A percentile compares a stretch with the other conserved stretches of the same genome.
Evolutionary conservation across 2,888 invertebrate species (phyloP).

Genomic region (Acanthosepion esculentum): DNA sequence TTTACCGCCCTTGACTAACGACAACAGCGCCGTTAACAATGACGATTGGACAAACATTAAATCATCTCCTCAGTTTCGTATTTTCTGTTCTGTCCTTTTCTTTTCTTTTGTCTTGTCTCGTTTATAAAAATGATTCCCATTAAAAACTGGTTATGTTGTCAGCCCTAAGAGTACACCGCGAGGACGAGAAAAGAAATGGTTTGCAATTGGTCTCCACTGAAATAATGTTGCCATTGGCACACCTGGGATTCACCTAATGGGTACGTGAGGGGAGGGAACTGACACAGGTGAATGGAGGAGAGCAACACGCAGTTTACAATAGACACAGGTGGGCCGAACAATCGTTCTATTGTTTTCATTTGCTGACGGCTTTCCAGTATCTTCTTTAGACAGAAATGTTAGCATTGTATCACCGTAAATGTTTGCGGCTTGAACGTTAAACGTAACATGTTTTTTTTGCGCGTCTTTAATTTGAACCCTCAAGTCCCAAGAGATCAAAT

Average conservation of each 20-base stretch:
- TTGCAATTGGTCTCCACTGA: not conserved
- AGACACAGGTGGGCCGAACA: not conserved
- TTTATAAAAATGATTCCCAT: not conserved
- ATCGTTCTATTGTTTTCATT: slow-evolving; percentile 8
- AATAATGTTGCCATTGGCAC: not conserved
- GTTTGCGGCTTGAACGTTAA: too few relatives aligned
- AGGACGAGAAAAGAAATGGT: not conserved
- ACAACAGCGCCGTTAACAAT: too few relatives aligned
- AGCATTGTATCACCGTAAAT: too few relatives aligned
- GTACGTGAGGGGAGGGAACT: not conserved
- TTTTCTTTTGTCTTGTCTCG: not conserved
- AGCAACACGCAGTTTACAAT: not conserved
- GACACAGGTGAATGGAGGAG: not conserved
- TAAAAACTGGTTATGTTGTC: not conserved
- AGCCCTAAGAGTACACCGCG: not conserved
- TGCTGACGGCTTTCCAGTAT: not conserved
- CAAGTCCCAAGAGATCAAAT: too few relatives aligned
- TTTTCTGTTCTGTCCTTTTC: not conserved
- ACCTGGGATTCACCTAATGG: slow-evolving; percentile 17
- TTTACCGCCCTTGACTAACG: too few relatives aligned
- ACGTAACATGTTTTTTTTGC: too few relatives aligned
- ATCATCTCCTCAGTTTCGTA: not conserved
- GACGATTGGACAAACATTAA: not conserved
- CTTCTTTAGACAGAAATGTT: not conserved
- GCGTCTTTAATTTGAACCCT: too few relatives aligned